These are phyloP conservation scores for Cerceris ruficornis DNA, from an alignment of 2,888 invertebrate genomes.

Conservation along the genomic window DNA sequence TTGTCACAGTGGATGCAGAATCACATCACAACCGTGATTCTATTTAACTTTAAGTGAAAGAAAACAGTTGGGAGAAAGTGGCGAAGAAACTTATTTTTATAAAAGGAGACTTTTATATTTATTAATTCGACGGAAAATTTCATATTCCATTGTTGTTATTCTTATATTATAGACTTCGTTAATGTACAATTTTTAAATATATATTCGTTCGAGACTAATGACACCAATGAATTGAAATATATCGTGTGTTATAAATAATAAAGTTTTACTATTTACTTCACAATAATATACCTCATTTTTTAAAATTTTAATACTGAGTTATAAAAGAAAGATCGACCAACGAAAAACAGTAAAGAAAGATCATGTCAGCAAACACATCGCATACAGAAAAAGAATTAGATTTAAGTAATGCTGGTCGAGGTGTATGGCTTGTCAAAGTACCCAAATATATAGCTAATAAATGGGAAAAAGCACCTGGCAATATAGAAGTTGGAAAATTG, in stretches of 20 bases:
- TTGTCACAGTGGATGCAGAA: too few relatives aligned
- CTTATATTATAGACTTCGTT: background rate
- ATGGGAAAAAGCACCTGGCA: conserved; percentile 96
- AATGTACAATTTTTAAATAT: background rate
- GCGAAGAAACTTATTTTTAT: too few relatives aligned
- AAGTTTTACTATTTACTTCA: conserved; percentile 13
- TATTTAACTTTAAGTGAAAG: too few relatives aligned
- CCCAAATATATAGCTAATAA: conserved; percentile 97
- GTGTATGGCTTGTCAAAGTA: conserved; percentile 98
- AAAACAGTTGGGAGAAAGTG: too few relatives aligned
- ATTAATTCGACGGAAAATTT: too few relatives aligned
- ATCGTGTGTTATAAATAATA: conserved; percentile 1
- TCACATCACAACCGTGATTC: too few relatives aligned
- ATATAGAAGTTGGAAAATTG: conserved; percentile 96
- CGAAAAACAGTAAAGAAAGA: conserved; percentile 1
- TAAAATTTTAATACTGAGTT: background rate
- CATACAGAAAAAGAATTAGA: conserved; percentile 92
- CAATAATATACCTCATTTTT: conserved; percentile 6
- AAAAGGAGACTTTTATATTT: too few relatives aligned
- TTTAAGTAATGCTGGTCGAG: conserved; percentile 93
- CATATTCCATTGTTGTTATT: background rate
- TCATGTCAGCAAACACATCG: conserved; percentile 79
- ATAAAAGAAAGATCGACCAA: background rate
- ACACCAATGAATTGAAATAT: conserved; percentile 11
- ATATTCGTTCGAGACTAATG: background rate